Percentiles rank a stretch among this genome's conserved stretches.
phyloP scores from a whole-genome alignment of 1,140 invertebrate genomes.

The Drosophila sp. region DNA sequence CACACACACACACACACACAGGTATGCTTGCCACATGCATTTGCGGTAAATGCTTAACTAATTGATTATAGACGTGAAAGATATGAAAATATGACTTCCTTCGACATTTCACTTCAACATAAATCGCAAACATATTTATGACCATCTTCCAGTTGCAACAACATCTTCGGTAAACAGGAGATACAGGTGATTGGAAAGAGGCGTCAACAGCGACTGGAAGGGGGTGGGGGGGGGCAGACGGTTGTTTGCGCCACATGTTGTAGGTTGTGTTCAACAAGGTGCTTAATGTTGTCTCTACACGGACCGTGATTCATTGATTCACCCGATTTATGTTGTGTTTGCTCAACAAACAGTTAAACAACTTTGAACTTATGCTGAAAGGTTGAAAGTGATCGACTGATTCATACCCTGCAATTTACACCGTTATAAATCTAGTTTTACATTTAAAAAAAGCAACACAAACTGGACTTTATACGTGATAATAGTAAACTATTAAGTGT shows the following conservation, averaged over 20 bases:
- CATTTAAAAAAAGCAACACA: no score
- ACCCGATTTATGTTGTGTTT: constrained; percentile 18
- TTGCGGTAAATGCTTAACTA: constrained; percentile 31
- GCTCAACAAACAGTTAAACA: constrained; percentile 8
- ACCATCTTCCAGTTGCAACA: not conserved
- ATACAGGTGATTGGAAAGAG: no score
- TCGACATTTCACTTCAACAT: constrained; percentile 1
- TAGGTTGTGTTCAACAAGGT: constrained; percentile 19
- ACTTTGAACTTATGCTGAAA: not conserved
- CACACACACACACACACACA: not conserved
- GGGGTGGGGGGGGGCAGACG: not conserved
- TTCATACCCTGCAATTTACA: not conserved
- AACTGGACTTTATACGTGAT: no score
- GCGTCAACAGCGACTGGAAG: no score
- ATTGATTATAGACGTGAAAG: constrained; percentile 34
- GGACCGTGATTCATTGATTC: constrained; percentile 13
- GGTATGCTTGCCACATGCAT: constrained; percentile 3
- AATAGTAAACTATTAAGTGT: no score
- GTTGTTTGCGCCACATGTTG: constrained; percentile 8
- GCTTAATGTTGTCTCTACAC: constrained; percentile 1
- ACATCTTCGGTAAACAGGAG: not conserved
- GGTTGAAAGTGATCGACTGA: not conserved
- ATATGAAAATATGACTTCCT: constrained; percentile 6
- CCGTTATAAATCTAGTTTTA: no score
- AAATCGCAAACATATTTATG: not conserved